Evolutionary conservation across 2,113 vertebrate genomes (phyloP).

Genomic region (Lasiurus borealis): DNA sequence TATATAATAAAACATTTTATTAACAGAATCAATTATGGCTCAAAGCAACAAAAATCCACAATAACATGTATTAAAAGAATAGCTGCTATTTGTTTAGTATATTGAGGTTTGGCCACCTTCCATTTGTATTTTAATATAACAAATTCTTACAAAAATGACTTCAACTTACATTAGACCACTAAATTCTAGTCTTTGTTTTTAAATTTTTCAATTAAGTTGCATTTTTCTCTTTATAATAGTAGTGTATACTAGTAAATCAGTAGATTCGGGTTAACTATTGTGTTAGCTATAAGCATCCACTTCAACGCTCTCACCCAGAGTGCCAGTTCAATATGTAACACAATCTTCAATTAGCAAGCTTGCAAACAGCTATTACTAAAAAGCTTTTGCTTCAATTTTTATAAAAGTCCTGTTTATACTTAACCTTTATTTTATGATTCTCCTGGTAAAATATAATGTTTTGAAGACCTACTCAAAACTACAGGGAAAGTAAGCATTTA

Average conservation of each 20-base stretch:
- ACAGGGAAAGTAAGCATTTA: neutral
- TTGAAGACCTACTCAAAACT: slow-evolving; percentile 28
- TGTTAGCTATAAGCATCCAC: neutral
- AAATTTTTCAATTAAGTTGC: neutral
- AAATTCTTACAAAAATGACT: slow-evolving; percentile 50
- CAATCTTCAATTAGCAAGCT: neutral
- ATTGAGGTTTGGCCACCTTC: neutral
- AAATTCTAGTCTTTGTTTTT: slow-evolving; percentile 14
- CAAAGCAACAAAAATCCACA: slow-evolving; percentile 54
- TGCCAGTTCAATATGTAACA: neutral
- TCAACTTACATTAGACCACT: slow-evolving; percentile 11
- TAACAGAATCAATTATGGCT: slow-evolving; percentile 5
- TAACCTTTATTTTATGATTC: slow-evolving; percentile 33
- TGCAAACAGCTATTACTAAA: neutral
- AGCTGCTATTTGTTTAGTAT: neutral
- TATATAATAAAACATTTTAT: slow-evolving; percentile 57
- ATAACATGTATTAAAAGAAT: neutral
- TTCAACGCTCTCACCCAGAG: neutral
- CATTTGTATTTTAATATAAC: neutral
- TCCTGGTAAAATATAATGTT: slow-evolving; percentile 35
- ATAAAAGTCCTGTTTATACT: neutral
- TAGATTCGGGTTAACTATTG: neutral
- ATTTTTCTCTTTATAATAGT: neutral
- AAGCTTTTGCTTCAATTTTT: slow-evolving; percentile 53
- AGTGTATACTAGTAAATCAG: neutral